These are phyloP conservation scores for Agriopis marginaria DNA, from an alignment of 2,888 invertebrate genomes.

Conservation along the genomic window DNA sequence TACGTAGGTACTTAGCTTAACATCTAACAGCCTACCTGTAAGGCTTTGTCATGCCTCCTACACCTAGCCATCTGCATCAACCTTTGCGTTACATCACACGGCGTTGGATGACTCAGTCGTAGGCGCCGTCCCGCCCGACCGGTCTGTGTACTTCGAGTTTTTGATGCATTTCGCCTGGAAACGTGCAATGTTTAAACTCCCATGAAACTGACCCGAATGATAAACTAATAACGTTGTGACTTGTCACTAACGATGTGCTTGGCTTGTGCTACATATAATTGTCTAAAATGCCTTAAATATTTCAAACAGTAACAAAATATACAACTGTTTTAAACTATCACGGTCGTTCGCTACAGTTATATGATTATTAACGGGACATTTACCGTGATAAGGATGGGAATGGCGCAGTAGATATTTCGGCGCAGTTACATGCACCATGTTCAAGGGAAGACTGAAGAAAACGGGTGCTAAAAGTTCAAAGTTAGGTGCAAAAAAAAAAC, in stretches of 20 bases:
- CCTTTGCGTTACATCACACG: conserved; percentile 46
- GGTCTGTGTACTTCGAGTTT: conserved; percentile 24
- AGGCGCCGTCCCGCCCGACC: conserved; percentile 13
- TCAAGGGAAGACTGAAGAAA: too few species aligned
- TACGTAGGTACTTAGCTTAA: conserved; percentile 7
- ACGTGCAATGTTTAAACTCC: conserved; percentile 23
- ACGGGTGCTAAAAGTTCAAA: too few species aligned
- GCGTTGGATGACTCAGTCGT: conserved; percentile 41
- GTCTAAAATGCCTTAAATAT: background rate
- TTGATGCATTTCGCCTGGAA: conserved; percentile 21
- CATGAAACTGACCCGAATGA: background rate
- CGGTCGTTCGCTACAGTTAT: too few species aligned
- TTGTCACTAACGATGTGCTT: background rate
- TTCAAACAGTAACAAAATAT: background rate
- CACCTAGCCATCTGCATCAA: conserved; percentile 41
- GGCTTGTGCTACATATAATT: background rate
- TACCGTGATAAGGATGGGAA: too few species aligned
- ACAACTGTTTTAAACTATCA: background rate
- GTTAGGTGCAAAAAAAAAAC: too few species aligned
- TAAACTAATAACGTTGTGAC: too few species aligned
- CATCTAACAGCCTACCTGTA: conserved; percentile 10
- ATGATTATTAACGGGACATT: too few species aligned
- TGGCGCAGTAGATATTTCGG: too few species aligned
- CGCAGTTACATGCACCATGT: too few species aligned
- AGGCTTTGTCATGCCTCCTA: conserved; percentile 39